These are phyloP conservation scores for Epistrophella euchroma DNA, from an alignment of 2,888 invertebrate genomes.

Conservation along the genomic window DNA sequence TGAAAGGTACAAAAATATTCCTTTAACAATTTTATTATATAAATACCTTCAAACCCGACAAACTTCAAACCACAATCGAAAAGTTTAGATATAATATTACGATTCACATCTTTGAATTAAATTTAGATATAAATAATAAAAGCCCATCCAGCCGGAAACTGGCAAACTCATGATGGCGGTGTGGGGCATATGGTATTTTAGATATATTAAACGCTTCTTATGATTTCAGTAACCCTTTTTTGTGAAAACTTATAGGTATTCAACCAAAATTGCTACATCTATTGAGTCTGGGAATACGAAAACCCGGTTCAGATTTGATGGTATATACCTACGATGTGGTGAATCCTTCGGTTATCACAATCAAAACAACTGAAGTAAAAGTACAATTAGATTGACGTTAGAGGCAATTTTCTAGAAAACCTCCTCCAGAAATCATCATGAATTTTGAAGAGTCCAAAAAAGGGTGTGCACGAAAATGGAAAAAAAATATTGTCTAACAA, in stretches of 20 bases:
- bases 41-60: neutral
- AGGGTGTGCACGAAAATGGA: neutral
- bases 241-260: slow-evolving; percentile 53
- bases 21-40: neutral
- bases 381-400: slow-evolving; percentile 72
- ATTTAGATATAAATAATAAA: slow-evolving; percentile 69
- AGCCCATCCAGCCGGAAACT: slow-evolving; percentile 59
- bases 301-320: neutral
- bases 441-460: slow-evolving; percentile 8
- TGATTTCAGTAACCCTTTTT: neutral
- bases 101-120: slow-evolving; percentile 31
- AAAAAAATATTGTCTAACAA: slow-evolving; percentile 45
- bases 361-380: slow-evolving; percentile 75
- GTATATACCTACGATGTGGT: neutral
- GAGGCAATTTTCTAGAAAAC: slow-evolving; percentile 62
- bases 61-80: slow-evolving; percentile 54
- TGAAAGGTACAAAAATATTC: neutral
- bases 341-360: slow-evolving; percentile 52
- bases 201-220: slow-evolving; percentile 21
- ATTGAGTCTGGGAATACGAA: slow-evolving; percentile 44
- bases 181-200: no score
- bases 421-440: slow-evolving; percentile 45
- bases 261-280: slow-evolving; percentile 59
- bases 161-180: slow-evolving; percentile 45
- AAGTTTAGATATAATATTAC: slow-evolving; percentile 55